These are phyloP conservation scores for Miltochrista miniata DNA, from an alignment of 2,888 invertebrate species.

Conservation along the genomic window DNA sequence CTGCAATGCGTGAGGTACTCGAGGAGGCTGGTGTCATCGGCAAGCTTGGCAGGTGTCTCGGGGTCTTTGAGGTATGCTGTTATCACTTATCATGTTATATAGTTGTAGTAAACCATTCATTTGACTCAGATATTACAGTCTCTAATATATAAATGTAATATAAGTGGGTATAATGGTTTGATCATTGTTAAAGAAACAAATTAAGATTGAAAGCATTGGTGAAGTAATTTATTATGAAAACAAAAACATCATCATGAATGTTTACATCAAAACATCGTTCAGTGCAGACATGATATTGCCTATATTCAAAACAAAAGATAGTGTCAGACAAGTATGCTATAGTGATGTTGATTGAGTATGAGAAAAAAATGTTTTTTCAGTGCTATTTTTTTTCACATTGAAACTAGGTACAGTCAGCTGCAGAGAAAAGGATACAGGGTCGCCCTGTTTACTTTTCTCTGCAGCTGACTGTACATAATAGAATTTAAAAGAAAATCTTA, in stretches of 20 bases:
- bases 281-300: not conserved
- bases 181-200: no score
- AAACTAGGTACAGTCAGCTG: no score
- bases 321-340: not conserved
- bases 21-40: slow-evolving; percentile 99
- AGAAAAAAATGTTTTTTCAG: not conserved
- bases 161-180: no score
- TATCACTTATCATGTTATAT: no score
- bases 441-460: no score
- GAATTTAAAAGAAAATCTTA: no score
- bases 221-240: not conserved
- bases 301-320: not conserved
- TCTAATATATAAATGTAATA: no score
- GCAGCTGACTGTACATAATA: no score
- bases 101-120: slow-evolving; percentile 3
- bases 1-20: slow-evolving; percentile 95
- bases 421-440: no score
- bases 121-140: not conserved
- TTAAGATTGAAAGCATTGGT: no score
- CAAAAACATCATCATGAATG: not conserved
- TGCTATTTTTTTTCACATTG: not conserved
- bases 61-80: slow-evolving; percentile 93
- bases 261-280: not conserved
- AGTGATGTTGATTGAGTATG: not conserved
- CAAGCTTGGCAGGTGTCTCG: slow-evolving; percentile 93